Conservation (phyloP, 2,888 invertebrate species). For the Athalia cordata region DNA sequence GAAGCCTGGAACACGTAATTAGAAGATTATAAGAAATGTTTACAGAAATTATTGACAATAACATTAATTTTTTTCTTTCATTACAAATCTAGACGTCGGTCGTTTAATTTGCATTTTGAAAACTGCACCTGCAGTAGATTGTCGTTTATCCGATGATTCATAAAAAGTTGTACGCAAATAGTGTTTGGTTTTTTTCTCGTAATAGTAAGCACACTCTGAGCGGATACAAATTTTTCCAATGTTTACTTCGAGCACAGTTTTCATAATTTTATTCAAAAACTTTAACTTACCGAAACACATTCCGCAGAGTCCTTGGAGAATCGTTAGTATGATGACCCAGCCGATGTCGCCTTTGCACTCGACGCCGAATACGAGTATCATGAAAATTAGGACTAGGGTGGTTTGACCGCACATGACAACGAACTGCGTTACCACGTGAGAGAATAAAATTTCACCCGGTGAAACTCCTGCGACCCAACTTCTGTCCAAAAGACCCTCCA, state of each 20-base stretch:
- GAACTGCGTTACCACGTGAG: slow-evolving; percentile 95
- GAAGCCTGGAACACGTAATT: slow-evolving; percentile 76
- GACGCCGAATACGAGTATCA: slow-evolving; percentile 92
- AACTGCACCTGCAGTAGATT: too few species aligned
- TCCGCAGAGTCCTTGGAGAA: slow-evolving; percentile 94
- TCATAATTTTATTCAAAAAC: not conserved
- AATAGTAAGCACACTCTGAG: too few species aligned
- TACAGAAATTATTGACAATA: not conserved
- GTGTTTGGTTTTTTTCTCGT: too few species aligned
- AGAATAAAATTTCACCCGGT: slow-evolving; percentile 93
- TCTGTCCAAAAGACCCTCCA: slow-evolving; percentile 93
- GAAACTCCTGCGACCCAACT: slow-evolving; percentile 96
- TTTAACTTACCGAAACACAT: slow-evolving; percentile 90
- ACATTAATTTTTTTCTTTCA: too few species aligned
- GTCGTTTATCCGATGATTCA: too few species aligned
- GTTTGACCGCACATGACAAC: slow-evolving; percentile 97
- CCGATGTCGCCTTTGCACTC: slow-evolving; percentile 92
- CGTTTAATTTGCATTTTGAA: too few species aligned
- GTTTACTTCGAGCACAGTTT: too few species aligned
- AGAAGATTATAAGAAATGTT: not conserved
- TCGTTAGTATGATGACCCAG: slow-evolving; percentile 88
- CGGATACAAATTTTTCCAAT: too few species aligned
- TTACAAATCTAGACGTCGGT: too few species aligned
- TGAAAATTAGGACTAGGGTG: slow-evolving; percentile 91
- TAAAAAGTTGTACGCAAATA: too few species aligned